These are phyloP conservation scores for Eulithis prunata DNA, from an alignment of 2,888 invertebrate genomes.

Conservation along the genomic window DNA sequence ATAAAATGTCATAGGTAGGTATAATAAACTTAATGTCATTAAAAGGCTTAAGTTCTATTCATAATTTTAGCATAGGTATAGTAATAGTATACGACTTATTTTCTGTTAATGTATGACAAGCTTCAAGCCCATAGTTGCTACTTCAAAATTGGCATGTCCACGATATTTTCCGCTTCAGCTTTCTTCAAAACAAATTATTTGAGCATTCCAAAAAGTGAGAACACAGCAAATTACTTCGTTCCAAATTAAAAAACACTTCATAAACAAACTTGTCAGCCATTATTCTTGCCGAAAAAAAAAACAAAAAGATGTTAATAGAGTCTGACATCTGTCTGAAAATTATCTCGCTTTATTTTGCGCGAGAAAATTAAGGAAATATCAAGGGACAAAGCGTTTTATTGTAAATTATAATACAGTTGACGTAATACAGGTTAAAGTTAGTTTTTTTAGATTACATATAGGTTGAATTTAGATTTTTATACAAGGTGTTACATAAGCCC, in stretches of 20 bases:
- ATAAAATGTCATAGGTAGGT: too few species aligned
- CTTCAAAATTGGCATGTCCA: too few species aligned
- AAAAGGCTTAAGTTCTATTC: too few species aligned
- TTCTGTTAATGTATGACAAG: too few species aligned
- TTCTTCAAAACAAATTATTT: background rate
- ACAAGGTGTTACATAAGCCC: too few species aligned
- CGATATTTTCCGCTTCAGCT: background rate
- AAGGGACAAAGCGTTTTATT: background rate
- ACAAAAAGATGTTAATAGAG: conserved; percentile 21
- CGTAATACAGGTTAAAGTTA: background rate
- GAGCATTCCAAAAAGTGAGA: background rate
- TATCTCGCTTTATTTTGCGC: conserved; percentile 21
- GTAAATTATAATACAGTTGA: background rate
- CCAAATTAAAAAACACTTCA: conserved; percentile 23
- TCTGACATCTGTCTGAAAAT: conserved; percentile 19
- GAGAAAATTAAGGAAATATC: conserved; percentile 19
- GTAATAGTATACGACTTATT: too few species aligned
- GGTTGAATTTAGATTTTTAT: too few species aligned
- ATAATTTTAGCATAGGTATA: too few species aligned
- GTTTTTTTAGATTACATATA: too few species aligned
- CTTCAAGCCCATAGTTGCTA: too few species aligned
- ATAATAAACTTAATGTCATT: too few species aligned
- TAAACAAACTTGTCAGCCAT: conserved; percentile 19
- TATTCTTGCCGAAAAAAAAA: conserved; percentile 12
- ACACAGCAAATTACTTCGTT: conserved; percentile 2